Percentiles rank a stretch among this genome's conserved stretches.
These are phyloP conservation scores for Odontamblyopus rebecca DNA, from an alignment of 2,797 vertebrate genomes.

Conservation along the genomic window DNA sequence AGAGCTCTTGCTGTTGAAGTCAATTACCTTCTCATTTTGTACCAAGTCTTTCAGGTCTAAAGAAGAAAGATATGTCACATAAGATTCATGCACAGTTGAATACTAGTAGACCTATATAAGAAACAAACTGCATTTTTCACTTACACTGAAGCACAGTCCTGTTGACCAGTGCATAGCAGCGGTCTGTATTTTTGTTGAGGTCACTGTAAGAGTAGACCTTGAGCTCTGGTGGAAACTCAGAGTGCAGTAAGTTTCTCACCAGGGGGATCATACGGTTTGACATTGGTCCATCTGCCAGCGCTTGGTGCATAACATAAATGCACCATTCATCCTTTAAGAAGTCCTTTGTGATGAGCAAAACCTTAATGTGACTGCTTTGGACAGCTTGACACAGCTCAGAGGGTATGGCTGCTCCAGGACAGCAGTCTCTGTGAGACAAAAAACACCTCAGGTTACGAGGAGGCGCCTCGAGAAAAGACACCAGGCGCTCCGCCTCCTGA, in stretches of 20 bases:
- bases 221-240: slow-evolving; percentile 82
- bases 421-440: slow-evolving; percentile 79
- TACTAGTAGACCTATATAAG: not conserved
- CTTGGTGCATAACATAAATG: slow-evolving; percentile 88
- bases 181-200: slow-evolving; percentile 60
- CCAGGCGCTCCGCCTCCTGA: slow-evolving; percentile 75
- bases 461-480: slow-evolving; percentile 80
- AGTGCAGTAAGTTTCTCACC: slow-evolving; percentile 69
- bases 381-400: slow-evolving; percentile 83
- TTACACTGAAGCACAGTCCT: slow-evolving; percentile 80
- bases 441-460: slow-evolving; percentile 81
- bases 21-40: slow-evolving; percentile 27
- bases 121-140: slow-evolving; percentile 48
- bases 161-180: slow-evolving; percentile 75
- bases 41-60: slow-evolving; percentile 59
- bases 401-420: slow-evolving; percentile 72
- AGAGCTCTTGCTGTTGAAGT: slow-evolving; percentile 1
- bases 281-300: slow-evolving; percentile 77
- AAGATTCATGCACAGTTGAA: not conserved
- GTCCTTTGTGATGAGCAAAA: slow-evolving; percentile 82
- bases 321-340: slow-evolving; percentile 88
- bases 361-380: slow-evolving; percentile 82
- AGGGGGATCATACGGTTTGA: slow-evolving; percentile 83
- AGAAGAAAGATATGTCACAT: slow-evolving; percentile 26
- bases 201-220: slow-evolving; percentile 80